Base-by-base conservation (phyloP, 2,888 invertebrate genomes). In the Proisotoma minuta region DNA sequence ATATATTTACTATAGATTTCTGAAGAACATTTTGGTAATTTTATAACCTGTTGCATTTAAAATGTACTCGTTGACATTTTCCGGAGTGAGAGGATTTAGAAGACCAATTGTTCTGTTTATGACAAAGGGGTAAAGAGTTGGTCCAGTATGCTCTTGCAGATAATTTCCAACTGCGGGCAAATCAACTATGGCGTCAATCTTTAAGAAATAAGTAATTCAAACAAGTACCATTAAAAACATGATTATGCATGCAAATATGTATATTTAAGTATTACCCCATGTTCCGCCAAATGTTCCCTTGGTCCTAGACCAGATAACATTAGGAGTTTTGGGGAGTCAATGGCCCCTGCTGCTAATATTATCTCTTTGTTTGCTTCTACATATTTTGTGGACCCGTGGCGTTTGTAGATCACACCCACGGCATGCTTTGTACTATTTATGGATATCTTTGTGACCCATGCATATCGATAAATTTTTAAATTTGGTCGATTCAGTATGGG, bases 121-220 rank as follows among this genome's bases (percentile, higher is more conserved):
- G 18, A 12, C 20, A 20, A 65, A 60, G 1, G 39, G 57, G 15
- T 12, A 23, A 5, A 56, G 8, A 18, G 51, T 23, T 3, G 49
- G 27, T n/a, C 54, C 66, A 29, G 57, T 47, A 62, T 67, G 67
- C 12, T 67, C 67, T 54, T 67, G 64, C 2, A 67, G 27, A 34
- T 64, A 47, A n/a, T 62, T 22, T 20, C 67, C 64, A 56, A 66
- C 67, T 3, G 62, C 59, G 4, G 67, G 67, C 8, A 67, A 60
- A 34, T 67, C 58, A 5, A 67, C 15, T 3, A 62, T 3, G 3
- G 57, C 49, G 23, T 58, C 12, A 28, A 66, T 66, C 59, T 60
- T n/a, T 4, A 28, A 52, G 8, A 12, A 24, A 51, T 24, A 24
- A 10, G 10, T 8, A 24, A 50, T 50, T 23, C 4, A n/a, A 8